Evolutionary conservation across 2,113 vertebrate species (phyloP).

Genomic region (Glaucidium brasilianum): DNA sequence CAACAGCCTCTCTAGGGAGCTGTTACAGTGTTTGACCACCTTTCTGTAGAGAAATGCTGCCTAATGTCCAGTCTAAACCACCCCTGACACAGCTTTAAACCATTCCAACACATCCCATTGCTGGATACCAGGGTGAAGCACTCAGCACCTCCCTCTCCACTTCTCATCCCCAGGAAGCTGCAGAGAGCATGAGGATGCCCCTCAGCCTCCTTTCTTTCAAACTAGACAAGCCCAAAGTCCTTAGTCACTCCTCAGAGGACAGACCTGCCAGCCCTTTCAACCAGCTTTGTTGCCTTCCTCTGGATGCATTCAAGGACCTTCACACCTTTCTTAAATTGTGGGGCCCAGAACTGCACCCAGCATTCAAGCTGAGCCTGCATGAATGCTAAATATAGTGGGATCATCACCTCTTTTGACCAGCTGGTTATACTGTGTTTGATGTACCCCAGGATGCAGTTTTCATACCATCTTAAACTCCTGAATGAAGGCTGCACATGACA

Average conservation of each 20-base stretch:
- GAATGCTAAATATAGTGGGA: not conserved
- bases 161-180: not conserved
- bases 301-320: not conserved
- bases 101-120: not conserved
- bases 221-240: not conserved
- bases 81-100: not conserved
- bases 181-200: not conserved
- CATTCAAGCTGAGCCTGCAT: not conserved
- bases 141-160: not conserved
- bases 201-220: not conserved
- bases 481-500: not conserved
- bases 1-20: not conserved
- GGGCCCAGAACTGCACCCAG: rapidly evolving
- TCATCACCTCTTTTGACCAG: not conserved
- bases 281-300: not conserved
- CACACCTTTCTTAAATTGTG: not conserved
- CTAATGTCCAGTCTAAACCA: not conserved
- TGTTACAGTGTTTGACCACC: not conserved
- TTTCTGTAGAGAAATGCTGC: not conserved
- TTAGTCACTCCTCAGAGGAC: not conserved
- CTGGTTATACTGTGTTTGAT: not conserved
- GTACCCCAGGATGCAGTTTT: not conserved
- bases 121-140: not conserved
- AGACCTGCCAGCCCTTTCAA: not conserved
- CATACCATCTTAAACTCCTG: not conserved